phyloP scores from a whole-genome alignment of 1,140 invertebrate species.

The Chrysomallon squamiferum region DNA sequence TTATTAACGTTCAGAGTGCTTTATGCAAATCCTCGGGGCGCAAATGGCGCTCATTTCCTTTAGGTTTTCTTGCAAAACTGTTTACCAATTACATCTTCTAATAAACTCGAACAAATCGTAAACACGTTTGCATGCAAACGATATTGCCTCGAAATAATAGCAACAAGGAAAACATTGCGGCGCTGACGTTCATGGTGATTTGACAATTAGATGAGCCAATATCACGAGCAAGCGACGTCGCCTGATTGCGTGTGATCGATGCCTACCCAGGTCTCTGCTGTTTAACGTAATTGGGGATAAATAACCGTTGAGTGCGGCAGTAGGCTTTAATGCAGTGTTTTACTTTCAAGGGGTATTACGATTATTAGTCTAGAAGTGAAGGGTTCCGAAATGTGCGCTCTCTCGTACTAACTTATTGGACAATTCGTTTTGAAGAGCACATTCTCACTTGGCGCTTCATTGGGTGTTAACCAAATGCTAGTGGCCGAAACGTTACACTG shows the following conservation, averaged over 20 bases:
- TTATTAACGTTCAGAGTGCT: constrained; percentile 4
- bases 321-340: constrained; percentile 1
- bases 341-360: constrained; percentile 6
- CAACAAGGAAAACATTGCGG: constrained; percentile 5
- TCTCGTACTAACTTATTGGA: no score
- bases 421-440: no score
- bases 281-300: constrained; percentile 2
- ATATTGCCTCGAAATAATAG: neutral
- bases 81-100: constrained; percentile 9
- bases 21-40: constrained; percentile 8
- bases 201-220: constrained; percentile 7
- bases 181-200: constrained; percentile 2
- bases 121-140: constrained; percentile 5
- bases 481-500: no score
- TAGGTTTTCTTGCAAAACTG: constrained; percentile 1
- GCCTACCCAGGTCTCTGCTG: neutral
- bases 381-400: constrained; percentile 1
- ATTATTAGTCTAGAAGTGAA: constrained; percentile 2
- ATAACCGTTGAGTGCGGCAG: neutral
- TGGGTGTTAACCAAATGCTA: no score
- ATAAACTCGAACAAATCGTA: constrained; percentile 3
- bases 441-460: no score
- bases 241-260: neutral
- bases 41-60: constrained; percentile 6
- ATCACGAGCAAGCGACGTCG: constrained; percentile 1